These are phyloP conservation scores for Lymantria dispar DNA, from an alignment of 2,888 invertebrate genomes.

Conservation along the genomic window DNA sequence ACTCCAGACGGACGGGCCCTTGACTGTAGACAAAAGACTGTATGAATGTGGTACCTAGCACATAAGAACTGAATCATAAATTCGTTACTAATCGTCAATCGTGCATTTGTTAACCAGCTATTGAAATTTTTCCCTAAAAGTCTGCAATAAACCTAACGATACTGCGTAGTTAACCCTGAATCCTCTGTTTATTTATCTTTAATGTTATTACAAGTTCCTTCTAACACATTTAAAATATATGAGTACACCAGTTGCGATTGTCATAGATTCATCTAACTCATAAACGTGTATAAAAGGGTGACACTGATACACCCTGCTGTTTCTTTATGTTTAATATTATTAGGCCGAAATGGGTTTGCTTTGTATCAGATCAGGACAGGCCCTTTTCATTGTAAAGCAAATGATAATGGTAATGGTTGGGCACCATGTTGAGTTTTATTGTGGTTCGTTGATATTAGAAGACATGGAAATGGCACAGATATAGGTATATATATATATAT, in stretches of 20 bases:
- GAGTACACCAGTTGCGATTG: constrained; percentile 13
- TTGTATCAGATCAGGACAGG: constrained; percentile 63
- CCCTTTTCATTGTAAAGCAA: constrained; percentile 71
- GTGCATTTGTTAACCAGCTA: no score
- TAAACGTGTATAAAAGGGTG: constrained; percentile 67
- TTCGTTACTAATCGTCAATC: no score
- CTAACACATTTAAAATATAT: constrained; percentile 9
- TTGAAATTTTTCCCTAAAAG: no score
- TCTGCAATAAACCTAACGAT: no score
- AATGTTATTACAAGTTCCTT: constrained; percentile 1
- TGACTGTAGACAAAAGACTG: no score
- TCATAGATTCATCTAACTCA: constrained; percentile 47
- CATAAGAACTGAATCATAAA: no score
- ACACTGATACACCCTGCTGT: constrained; percentile 74
- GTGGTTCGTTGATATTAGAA: constrained; percentile 32
- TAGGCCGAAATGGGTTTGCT: constrained; percentile 65
- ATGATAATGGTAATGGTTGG: constrained; percentile 74
- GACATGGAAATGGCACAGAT: constrained; percentile 32
- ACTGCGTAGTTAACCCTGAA: no score
- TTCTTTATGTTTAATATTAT: constrained; percentile 77
- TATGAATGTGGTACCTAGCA: no score
- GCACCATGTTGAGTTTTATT: constrained; percentile 73
- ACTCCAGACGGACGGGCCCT: no score
- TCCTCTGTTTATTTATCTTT: no score
- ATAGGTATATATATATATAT: constrained; percentile 1